phyloP scores from a whole-genome alignment of 1,140 invertebrate species.

The Hydropsyche tenuis region DNA sequence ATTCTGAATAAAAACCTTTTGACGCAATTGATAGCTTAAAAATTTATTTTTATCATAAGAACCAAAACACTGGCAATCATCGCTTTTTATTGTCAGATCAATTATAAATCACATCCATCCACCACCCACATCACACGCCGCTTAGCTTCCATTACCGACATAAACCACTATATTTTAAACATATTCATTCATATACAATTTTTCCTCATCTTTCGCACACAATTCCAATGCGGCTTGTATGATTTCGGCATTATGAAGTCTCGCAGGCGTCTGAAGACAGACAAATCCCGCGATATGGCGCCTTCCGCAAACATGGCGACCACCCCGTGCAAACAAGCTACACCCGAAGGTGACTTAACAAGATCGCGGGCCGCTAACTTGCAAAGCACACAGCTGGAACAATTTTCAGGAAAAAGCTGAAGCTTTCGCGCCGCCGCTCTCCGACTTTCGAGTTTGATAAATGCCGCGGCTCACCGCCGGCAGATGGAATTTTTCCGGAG shows the following conservation, averaged over 20 bases:
- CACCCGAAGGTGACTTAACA: constrained; percentile 4
- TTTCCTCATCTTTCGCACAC: too few species aligned
- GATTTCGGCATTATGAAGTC: neutral
- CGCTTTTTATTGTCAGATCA: too few species aligned
- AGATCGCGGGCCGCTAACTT: constrained; percentile 8
- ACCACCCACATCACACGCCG: too few species aligned
- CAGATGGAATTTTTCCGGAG: constrained; percentile 24
- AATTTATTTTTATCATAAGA: too few species aligned
- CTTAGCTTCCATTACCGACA: too few species aligned
- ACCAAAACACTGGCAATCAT: too few species aligned
- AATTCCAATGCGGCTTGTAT: neutral
- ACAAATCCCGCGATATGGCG: neutral
- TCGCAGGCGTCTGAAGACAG: neutral
- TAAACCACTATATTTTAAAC: too few species aligned
- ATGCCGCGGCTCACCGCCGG: constrained; percentile 7
- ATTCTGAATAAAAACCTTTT: too few species aligned
- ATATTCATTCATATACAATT: too few species aligned
- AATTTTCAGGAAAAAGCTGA: neutral
- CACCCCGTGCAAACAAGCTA: neutral
- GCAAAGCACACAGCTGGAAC: neutral
- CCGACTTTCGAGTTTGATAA: constrained; percentile 26
- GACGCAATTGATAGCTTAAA: too few species aligned
- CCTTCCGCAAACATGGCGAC: neutral
- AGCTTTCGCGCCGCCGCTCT: too few species aligned
- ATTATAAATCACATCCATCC: too few species aligned